These are phyloP conservation scores for Macroramphosus scolopax DNA, from an alignment of 2,797 vertebrate species.

Conservation along the genomic window DNA sequence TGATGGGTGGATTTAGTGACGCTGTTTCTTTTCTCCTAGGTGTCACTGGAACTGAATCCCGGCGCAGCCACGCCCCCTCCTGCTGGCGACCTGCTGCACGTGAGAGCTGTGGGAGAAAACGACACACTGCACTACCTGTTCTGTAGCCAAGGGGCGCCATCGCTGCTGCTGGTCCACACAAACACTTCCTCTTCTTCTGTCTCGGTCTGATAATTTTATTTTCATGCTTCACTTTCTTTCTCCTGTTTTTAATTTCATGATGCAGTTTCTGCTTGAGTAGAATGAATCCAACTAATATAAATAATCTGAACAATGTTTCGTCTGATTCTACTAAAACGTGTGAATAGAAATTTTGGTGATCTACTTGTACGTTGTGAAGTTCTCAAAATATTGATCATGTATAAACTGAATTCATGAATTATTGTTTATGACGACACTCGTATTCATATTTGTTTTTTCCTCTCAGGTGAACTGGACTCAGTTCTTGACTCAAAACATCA, in stretches of 20 bases:
- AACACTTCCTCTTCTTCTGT: constrained; percentile 69
- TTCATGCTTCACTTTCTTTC: background rate
- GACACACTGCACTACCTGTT: constrained; percentile 90
- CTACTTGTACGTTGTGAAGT: no score
- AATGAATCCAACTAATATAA: no score
- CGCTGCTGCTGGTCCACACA: constrained; percentile 83
- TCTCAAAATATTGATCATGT: no score
- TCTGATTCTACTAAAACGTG: background rate
- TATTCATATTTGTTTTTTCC: background rate
- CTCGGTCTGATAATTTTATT: constrained; percentile 38
- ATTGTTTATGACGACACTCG: no score
- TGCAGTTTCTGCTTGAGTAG: no score
- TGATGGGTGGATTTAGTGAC: background rate
- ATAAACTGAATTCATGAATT: no score
- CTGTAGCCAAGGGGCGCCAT: constrained; percentile 81
- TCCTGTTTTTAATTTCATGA: no score
- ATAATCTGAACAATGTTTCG: background rate
- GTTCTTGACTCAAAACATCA: constrained; percentile 62
- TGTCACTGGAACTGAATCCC: constrained; percentile 70
- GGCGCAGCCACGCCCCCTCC: constrained; percentile 15
- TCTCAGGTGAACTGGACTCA: constrained; percentile 79
- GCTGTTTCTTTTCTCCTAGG: background rate
- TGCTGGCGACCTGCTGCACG: constrained; percentile 79
- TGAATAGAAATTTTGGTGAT: no score
- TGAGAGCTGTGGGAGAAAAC: constrained; percentile 73